A percentile compares a stretch with the other conserved stretches of the same genome.
Conservation (phyloP, 2,113 vertebrate species). For the Anarhynchus alexandrinus region DNA sequence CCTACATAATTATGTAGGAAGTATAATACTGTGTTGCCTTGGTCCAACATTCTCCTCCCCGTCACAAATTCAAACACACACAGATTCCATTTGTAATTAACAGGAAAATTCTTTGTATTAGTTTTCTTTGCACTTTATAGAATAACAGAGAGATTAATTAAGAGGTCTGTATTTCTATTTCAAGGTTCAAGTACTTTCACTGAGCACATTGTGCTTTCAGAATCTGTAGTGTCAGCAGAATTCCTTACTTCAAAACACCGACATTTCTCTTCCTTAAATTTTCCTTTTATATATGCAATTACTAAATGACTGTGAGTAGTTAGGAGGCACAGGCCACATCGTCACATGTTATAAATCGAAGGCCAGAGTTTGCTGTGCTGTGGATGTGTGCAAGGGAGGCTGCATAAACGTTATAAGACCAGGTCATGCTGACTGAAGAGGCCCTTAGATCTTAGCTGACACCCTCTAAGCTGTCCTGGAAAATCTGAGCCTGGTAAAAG, state of each 20-base stretch:
- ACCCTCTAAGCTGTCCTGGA: background rate
- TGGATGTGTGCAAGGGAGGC: background rate
- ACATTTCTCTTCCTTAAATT: slow-evolving; percentile 4
- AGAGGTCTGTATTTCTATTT: slow-evolving; percentile 73
- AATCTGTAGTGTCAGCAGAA: slow-evolving; percentile 56
- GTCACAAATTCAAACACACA: slow-evolving; percentile 8
- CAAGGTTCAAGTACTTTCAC: slow-evolving; percentile 71
- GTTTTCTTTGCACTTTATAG: slow-evolving; percentile 61
- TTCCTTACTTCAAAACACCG: slow-evolving; percentile 19
- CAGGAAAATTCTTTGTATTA: slow-evolving; percentile 51
- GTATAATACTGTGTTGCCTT: slow-evolving; percentile 17
- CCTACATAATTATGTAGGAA: slow-evolving; percentile 62
- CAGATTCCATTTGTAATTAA: slow-evolving; percentile 55
- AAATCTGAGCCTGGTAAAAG: background rate
- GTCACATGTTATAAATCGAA: background rate
- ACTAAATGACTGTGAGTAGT: background rate
- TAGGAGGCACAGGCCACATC: background rate
- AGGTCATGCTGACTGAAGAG: background rate
- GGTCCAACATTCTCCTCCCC: slow-evolving; percentile 21
- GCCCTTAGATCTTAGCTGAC: background rate
- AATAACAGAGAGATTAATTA: slow-evolving; percentile 71
- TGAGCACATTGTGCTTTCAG: slow-evolving; percentile 17
- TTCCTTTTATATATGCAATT: background rate
- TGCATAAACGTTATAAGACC: background rate
- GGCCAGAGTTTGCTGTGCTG: background rate